Base-by-base conservation (phyloP, 2,888 invertebrate genomes). In the Malacosoma neustria region DNA sequence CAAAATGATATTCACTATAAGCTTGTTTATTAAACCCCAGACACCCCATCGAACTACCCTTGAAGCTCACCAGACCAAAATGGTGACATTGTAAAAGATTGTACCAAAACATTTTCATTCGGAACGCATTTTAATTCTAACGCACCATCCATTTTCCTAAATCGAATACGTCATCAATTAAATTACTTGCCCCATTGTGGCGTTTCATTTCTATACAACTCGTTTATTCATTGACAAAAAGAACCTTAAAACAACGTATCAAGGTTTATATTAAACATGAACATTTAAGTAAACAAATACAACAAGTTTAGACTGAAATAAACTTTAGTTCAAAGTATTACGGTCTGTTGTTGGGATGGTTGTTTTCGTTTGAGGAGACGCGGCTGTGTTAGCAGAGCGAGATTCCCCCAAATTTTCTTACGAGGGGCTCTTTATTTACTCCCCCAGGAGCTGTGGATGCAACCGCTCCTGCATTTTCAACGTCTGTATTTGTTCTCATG, bases 111-210 rank as follows among this genome's bases (percentile, higher is more conserved):
- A 22, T 22, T 22, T 22, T 22, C 22, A 22, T 22, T 22, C 22
- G 6, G 22, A 22, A 22, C 22, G 22, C 22, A 22, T 22, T 22
- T 22, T 22, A 22, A 22, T 22, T 22, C 22, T 22, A 22, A 22
- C 22, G 22, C 22, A 46, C 66, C 70, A 72, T 73, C 68, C 71
- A 75, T 81, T 77, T 76, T 66, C 63, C 61, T 64, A 69, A 77
- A 80, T 80, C 74, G 80, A 79, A 22, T 13, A 32, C 32, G 32
- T 32, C 32, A 37, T 32, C 32, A 32, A 32, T 32, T 32, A 32
- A 13, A 32, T 46, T 32, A 32, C 32, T 37, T 59, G 22, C 22
- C 22, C 22, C 22, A 22, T 22, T 22, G 22, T 22, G 22, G 22
- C 22, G 22, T 22, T 22, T 7, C 22, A 22, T 2, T 22, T 45